These are phyloP conservation scores for Cladopsammia gracilis DNA, from an alignment of 64 coral and sea anemone genomes.

Conservation along the genomic window DNA sequence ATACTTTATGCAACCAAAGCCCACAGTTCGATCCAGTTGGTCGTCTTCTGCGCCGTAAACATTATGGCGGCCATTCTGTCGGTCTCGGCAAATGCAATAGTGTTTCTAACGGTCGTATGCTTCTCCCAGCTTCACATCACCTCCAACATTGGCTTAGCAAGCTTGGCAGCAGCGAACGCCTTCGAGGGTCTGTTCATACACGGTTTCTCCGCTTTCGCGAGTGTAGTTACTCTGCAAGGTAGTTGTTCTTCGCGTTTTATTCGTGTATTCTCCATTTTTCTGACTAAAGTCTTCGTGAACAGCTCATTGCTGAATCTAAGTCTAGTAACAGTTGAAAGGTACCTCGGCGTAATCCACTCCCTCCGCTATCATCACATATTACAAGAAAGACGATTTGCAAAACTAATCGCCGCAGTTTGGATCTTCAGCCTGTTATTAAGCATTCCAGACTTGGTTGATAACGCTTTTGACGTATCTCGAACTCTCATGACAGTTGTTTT, in stretches of 20 bases:
- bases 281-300: background rate
- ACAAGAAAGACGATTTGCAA: background rate
- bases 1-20: background rate
- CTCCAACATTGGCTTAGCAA: background rate
- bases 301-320: background rate
- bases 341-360: background rate
- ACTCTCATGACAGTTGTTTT: background rate
- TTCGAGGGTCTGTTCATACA: background rate
- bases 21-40: background rate
- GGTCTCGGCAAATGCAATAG: background rate
- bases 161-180: background rate
- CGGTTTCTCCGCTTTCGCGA: background rate
- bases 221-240: background rate
- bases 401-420: background rate
- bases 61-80: background rate
- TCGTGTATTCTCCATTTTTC: background rate
- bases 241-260: background rate
- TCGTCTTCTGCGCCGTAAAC: background rate
- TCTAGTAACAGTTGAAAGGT: background rate
- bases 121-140: background rate
- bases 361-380: background rate
- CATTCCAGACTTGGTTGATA: background rate
- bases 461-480: background rate
- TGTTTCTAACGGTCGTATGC: background rate
- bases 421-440: background rate